Base-by-base conservation (phyloP, 2,113 vertebrate genomes). In the Micronycteris hirsuta region DNA sequence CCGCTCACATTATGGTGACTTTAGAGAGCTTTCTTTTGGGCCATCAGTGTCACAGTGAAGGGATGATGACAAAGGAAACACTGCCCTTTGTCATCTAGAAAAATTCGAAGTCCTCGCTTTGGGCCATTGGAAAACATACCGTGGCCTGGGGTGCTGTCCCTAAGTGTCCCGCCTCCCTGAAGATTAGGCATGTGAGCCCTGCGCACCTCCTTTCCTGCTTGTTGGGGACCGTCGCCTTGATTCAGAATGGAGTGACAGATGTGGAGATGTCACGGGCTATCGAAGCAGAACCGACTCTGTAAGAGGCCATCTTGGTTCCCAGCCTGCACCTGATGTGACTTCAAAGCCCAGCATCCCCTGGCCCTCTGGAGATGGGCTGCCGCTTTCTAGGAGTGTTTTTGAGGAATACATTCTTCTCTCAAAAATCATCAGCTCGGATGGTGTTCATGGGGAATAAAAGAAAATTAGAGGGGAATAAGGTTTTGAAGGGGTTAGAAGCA, bases 121-220 rank as follows among this genome's bases (percentile, higher is more conserved):
- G 24, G 43, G 38, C 1, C 2, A 17, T 61, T 38, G 88, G 49
- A 63, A 87, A 65, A 10, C 36, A 2, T 3, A 33, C 9, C 1
- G 4, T 0, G 1, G 1, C 33, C 9, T n/a, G 9, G 28, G 9
- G 28, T 41, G 3, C 3, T 3, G 4, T 20, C 15, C 14, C 28
- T 4, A 1, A 31, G 20, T 41, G 28, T 5, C 28, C 7, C 24
- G 5, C 22, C 49, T 24, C 7, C 19, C 17, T 26, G 16, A 20
- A 22, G 63, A 36, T 36, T 15, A 33, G 47, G 31, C 3, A 38
- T 41, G 5, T 49, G n/a, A 36, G 31, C 38, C 49, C 22, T 38
- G 24, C 2, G 38, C 61, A 1, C 38, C 22, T 41, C 45, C 24
- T 22, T 22, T 70, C 38, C 52, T 5, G 52, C 54, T 63, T 6